Evolutionary conservation across 2,888 invertebrate genomes (phyloP).

Genomic region (Entomobrya multifasciata): DNA sequence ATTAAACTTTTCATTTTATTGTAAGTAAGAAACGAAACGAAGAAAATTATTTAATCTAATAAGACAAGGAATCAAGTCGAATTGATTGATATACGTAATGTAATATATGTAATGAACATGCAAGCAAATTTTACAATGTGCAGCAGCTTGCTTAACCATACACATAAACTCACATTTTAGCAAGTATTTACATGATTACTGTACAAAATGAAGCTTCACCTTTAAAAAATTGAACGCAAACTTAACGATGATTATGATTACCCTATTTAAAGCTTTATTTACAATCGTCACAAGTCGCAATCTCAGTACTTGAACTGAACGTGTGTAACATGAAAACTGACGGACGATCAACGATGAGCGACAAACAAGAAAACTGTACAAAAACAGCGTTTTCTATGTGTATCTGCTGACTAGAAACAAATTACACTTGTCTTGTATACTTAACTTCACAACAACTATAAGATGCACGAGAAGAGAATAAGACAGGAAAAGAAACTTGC

Average conservation of each 20-base stretch:
- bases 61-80: slow-evolving; percentile 16
- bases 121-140: too few relatives aligned
- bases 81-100: background rate
- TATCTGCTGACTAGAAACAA: background rate
- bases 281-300: too few relatives aligned
- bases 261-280: background rate
- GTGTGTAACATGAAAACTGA: too few relatives aligned
- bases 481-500: slow-evolving; percentile 7
- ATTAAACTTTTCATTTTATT: slow-evolving; percentile 47
- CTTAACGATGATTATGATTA: slow-evolving; percentile 8
- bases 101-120: background rate
- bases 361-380: slow-evolving; percentile 36
- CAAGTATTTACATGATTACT: background rate
- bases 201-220: slow-evolving; percentile 21
- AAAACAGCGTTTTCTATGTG: background rate
- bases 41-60: slow-evolving; percentile 22
- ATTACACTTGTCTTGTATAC: too few relatives aligned
- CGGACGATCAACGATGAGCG: too few relatives aligned
- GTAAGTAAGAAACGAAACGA: background rate
- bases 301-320: too few relatives aligned
- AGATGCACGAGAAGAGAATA: slow-evolving; percentile 1
- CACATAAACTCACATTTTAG: background rate
- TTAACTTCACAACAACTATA: background rate
- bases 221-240: slow-evolving; percentile 9
- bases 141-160: background rate